These are phyloP conservation scores for Cichladusa arquata DNA, from an alignment of 2,113 vertebrate genomes.

Conservation along the genomic window DNA sequence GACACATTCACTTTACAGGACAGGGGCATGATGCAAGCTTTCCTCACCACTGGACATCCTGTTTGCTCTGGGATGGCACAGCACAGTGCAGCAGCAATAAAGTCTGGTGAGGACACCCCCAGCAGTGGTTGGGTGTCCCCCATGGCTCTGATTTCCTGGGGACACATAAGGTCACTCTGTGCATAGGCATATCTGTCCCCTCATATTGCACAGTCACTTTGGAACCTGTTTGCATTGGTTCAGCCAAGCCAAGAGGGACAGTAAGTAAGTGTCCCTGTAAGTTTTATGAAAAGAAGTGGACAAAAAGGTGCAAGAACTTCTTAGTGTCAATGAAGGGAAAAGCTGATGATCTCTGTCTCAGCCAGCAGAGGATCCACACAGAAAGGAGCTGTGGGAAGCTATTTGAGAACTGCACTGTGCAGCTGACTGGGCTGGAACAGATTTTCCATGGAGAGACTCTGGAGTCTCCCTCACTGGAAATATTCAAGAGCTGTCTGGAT, in stretches of 20 bases:
- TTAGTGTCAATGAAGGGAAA: neutral
- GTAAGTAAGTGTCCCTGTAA: neutral
- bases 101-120: neutral
- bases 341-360: neutral
- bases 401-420: neutral
- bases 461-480: neutral
- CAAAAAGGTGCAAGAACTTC: neutral
- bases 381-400: neutral
- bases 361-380: neutral
- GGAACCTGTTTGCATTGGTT: neutral
- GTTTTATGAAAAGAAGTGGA: neutral
- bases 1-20: neutral
- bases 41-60: neutral
- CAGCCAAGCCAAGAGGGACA: neutral
- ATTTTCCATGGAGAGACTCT: neutral
- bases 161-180: accelerated
- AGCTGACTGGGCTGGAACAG: neutral
- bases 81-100: neutral
- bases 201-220: neutral
- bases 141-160: neutral
- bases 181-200: neutral
- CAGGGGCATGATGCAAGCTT: neutral
- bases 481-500: neutral
- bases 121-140: neutral
- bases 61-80: neutral